Evolutionary conservation across 2,797 vertebrate species (phyloP).

Genomic region (Sebastes wilsoni): DNA sequence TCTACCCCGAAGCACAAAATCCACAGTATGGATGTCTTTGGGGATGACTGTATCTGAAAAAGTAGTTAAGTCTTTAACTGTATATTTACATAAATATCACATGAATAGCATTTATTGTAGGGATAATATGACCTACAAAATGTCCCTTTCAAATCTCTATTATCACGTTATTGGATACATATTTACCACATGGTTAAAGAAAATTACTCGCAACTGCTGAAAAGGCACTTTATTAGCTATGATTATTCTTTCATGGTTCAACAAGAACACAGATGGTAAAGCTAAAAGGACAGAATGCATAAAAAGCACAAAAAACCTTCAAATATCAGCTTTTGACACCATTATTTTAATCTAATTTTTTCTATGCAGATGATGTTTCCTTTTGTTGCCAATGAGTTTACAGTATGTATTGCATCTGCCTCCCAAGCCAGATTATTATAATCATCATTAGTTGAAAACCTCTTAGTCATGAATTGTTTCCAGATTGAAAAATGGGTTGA

Average conservation of each 20-base stretch:
- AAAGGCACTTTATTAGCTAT: slow-evolving; percentile 25
- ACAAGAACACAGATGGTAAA: neutral
- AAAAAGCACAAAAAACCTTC: slow-evolving; percentile 62
- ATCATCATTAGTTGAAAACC: neutral
- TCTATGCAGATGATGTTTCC: neutral
- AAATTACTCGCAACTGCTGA: neutral
- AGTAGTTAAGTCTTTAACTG: slow-evolving; percentile 70
- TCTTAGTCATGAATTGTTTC: neutral
- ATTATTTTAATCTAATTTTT: neutral
- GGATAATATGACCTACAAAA: slow-evolving; percentile 74
- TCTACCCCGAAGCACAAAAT: slow-evolving; percentile 5
- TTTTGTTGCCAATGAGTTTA: slow-evolving; percentile 4
- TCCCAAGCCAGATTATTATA: slow-evolving; percentile 10
- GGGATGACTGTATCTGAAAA: slow-evolving; percentile 71
- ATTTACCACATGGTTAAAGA: slow-evolving; percentile 3
- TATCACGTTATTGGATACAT: neutral
- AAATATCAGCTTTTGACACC: slow-evolving; percentile 4
- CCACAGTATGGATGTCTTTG: slow-evolving; percentile 69
- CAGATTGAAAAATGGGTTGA: neutral
- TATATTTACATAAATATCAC: slow-evolving; percentile 84
- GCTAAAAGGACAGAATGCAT: slow-evolving; percentile 14
- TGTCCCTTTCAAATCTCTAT: neutral
- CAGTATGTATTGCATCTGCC: neutral
- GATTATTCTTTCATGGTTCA: slow-evolving; percentile 12
- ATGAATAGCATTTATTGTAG: slow-evolving; percentile 86